Conservation (phyloP, 1,140 invertebrate species). For the Drosophila virilis region DNA sequence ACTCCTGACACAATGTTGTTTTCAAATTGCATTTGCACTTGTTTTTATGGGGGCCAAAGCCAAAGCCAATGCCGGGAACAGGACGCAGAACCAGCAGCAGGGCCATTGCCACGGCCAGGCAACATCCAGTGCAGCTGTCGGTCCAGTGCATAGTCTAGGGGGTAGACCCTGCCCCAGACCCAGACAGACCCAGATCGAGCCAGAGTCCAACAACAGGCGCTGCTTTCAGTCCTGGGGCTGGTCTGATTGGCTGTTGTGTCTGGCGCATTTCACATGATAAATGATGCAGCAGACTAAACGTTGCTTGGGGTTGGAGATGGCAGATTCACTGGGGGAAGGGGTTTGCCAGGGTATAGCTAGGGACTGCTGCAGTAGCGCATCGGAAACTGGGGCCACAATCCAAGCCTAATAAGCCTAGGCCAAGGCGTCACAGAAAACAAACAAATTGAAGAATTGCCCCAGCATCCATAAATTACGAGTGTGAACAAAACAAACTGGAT, state of each 20-base stretch:
- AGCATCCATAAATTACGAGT: slow-evolving; percentile 61
- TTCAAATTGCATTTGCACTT: slow-evolving; percentile 81
- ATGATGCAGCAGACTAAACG: slow-evolving; percentile 79
- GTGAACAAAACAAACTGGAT: slow-evolving; percentile 36
- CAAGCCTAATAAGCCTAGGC: slow-evolving; percentile 57
- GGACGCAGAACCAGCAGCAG: neutral
- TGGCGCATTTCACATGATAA: slow-evolving; percentile 80
- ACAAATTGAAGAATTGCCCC: slow-evolving; percentile 69
- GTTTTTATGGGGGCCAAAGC: slow-evolving; percentile 63
- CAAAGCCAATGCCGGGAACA: slow-evolving; percentile 13
- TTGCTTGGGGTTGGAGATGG: slow-evolving; percentile 9
- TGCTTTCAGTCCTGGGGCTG: slow-evolving; percentile 29
- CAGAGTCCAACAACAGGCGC: slow-evolving; percentile 5
- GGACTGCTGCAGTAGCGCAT: neutral
- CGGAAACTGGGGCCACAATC: slow-evolving; percentile 26
- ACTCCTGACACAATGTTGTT: slow-evolving; percentile 48
- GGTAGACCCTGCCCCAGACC: neutral
- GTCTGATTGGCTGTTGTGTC: slow-evolving; percentile 67
- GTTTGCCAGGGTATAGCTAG: neutral
- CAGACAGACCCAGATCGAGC: slow-evolving; percentile 9
- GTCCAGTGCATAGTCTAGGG: slow-evolving; percentile 1
- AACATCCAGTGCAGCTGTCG: slow-evolving; percentile 48
- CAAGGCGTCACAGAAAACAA: slow-evolving; percentile 63
- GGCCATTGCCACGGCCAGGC: slow-evolving; percentile 35
- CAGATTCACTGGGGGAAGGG: neutral